A percentile compares a stretch with the other conserved stretches of the same genome.
These are phyloP conservation scores for Meloidogyne exigua DNA, from an alignment of 1,140 invertebrate species.

Conservation along the genomic window DNA sequence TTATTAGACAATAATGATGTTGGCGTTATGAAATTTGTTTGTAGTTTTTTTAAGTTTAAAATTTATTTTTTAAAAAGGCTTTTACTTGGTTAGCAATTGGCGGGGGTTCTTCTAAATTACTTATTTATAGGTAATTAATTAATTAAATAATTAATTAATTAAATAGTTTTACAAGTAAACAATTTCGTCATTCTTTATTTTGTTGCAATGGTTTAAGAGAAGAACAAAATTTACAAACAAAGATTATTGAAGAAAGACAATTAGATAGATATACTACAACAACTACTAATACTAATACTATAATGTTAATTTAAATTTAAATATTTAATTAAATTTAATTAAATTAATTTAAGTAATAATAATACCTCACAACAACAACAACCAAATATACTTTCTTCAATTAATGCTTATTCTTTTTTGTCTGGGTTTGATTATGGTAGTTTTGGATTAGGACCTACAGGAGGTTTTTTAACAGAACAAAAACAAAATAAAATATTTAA, in stretches of 20 bases:
- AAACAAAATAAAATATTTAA: not conserved
- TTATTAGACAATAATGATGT: slow-evolving; percentile 8
- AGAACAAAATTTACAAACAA: not conserved
- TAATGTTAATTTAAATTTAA: not conserved
- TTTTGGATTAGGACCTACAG: not conserved
- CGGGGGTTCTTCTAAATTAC: slow-evolving; percentile 28
- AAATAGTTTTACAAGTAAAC: slow-evolving; percentile 18
- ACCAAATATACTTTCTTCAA: not conserved
- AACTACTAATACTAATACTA: not conserved
- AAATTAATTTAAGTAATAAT: not conserved
- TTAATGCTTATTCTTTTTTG: not conserved
- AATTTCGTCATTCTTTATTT: slow-evolving; percentile 17
- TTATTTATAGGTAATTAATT: slow-evolving; percentile 13
- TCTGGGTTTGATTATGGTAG: not conserved
- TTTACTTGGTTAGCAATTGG: slow-evolving; percentile 25
- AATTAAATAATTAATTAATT: not conserved
- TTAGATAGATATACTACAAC: not conserved
- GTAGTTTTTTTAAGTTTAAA: not conserved
- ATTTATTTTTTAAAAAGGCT: not conserved
- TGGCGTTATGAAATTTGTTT: slow-evolving; percentile 21
- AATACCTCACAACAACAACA: not conserved
- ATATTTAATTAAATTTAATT: too few relatives aligned
- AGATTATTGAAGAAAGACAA: not conserved
- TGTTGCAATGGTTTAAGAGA: slow-evolving; percentile 7
- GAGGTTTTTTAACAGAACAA: not conserved